Evolutionary conservation across 2,888 invertebrate genomes (phyloP), one percentile per base, ranked within the genome.

Genomic region (Lithophane leautieri): DNA sequence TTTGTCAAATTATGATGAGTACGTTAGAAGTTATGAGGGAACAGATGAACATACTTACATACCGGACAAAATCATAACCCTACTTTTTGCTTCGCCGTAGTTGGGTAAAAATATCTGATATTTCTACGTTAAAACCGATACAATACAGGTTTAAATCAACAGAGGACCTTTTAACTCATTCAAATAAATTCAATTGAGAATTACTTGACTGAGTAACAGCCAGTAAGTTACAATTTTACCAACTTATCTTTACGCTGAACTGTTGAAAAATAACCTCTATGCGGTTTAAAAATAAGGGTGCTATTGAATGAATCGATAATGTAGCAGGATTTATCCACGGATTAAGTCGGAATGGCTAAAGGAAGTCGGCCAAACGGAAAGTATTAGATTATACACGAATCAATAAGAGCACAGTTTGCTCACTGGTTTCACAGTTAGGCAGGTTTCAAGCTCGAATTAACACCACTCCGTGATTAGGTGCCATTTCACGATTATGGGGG

Each of bases 311-410:
- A 58, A 69, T 58, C 11, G 28, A 6, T 68, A 40, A 44, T 9
- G 11, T 71, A 50, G 79, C 71, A 28, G 66, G 62, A 76, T 82
- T 78, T 73, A 81, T 81, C 61, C 73, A 28, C 70, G 81, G 88
- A 86, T 89, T 87, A 89, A 86, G 69, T 83, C 66, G 67, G 73
- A 82, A 86, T 83, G 73, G 81, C 83, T 84, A 70, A 78, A 88
- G 87, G 85, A 80, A 83, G 71, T 68, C 89, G 88, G 83, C 79
- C 82, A 81, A 89, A 88, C 70, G 91, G 89, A 91, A 91, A 85
- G 77, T 89, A 91, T 92, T 90, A 89, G 89, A 91, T 91, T 91
- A 91, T 90, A 84, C 85, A 88, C 78, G 88, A 90, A 90, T 89
- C 90, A 89, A 89, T 90, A 89, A 84, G 77, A 86, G 83, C 71